phyloP scores from a whole-genome alignment of 1,140 invertebrate species.

The Hypsibius dujardini region DNA sequence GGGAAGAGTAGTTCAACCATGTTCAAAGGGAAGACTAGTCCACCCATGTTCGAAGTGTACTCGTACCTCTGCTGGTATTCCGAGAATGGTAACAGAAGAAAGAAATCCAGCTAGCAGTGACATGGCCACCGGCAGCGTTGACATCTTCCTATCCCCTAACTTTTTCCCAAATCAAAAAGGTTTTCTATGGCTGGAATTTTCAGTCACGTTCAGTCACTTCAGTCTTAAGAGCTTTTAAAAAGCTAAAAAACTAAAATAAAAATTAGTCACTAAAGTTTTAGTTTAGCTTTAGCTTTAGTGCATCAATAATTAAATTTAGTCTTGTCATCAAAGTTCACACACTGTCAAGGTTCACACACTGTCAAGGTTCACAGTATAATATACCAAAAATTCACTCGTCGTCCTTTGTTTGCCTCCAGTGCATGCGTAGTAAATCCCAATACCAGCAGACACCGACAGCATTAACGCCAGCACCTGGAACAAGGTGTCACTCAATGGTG shows the following conservation, averaged over 20 bases:
- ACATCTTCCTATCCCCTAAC: slow-evolving; percentile 58
- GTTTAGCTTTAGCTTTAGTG: too few species aligned
- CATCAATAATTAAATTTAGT: too few species aligned
- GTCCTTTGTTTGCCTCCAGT: slow-evolving; percentile 68
- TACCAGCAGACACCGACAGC: slow-evolving; percentile 50
- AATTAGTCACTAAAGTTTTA: too few species aligned
- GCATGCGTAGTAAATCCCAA: slow-evolving; percentile 62
- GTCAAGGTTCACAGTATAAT: too few species aligned
- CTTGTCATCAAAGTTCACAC: too few species aligned
- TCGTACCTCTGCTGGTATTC: slow-evolving; percentile 57
- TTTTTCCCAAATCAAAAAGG: too few species aligned
- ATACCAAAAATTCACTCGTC: slow-evolving; percentile 54
- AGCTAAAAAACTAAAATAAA: too few species aligned
- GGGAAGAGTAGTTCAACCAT: slow-evolving; percentile 26
- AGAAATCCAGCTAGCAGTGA: slow-evolving; percentile 82
- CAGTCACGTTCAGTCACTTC: too few species aligned
- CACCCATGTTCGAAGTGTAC: too few species aligned
- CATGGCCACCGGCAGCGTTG: slow-evolving; percentile 59
- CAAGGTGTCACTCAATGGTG: neutral
- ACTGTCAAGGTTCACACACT: too few species aligned
- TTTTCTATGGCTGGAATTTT: too few species aligned
- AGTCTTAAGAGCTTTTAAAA: too few species aligned
- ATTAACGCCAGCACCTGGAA: slow-evolving; percentile 43
- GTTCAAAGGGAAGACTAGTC: slow-evolving; percentile 23
- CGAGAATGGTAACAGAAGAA: slow-evolving; percentile 77